A percentile compares a stretch with the other conserved stretches of the same genome.
Evolutionary conservation across 2,797 vertebrate species (phyloP).

Genomic region (Rhinella marina): DNA sequence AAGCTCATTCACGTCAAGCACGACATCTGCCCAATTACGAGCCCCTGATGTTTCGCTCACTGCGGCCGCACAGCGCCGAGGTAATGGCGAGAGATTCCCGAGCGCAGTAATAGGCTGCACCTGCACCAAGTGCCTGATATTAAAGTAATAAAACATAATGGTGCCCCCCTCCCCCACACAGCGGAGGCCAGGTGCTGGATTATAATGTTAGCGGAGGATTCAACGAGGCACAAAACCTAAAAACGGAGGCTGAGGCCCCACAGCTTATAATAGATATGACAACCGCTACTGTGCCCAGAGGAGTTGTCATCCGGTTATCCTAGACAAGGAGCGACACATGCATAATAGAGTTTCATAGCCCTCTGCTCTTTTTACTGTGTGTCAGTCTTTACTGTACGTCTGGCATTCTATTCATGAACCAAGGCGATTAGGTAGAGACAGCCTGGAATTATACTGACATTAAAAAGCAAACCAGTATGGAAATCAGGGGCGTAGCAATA

Average conservation of each 20-base stretch:
- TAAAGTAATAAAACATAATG: constrained; percentile 5
- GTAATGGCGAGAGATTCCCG: constrained; percentile 14
- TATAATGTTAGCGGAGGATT: background rate
- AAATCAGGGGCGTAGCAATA: too few relatives aligned
- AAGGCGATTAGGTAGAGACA: too few relatives aligned
- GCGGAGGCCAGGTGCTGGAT: background rate
- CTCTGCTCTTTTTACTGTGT: too few relatives aligned
- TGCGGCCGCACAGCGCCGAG: background rate
- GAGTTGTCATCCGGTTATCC: background rate
- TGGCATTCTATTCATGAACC: too few relatives aligned
- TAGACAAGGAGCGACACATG: background rate
- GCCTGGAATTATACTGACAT: too few relatives aligned
- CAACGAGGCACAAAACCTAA: background rate
- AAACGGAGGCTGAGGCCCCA: too few relatives aligned
- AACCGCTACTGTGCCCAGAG: background rate
- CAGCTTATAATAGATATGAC: background rate
- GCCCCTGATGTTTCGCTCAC: constrained; percentile 20
- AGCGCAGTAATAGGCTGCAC: constrained; percentile 14
- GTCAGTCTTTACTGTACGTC: too few relatives aligned
- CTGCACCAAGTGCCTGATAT: constrained; percentile 3
- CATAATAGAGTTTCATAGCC: background rate
- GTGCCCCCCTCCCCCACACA: background rate
- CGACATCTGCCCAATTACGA: constrained; percentile 40
- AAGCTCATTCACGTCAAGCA: background rate
- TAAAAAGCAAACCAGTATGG: too few relatives aligned